phyloP scores from a whole-genome alignment of 2,888 invertebrate species.

The Drosophila hawaiiensis region DNA sequence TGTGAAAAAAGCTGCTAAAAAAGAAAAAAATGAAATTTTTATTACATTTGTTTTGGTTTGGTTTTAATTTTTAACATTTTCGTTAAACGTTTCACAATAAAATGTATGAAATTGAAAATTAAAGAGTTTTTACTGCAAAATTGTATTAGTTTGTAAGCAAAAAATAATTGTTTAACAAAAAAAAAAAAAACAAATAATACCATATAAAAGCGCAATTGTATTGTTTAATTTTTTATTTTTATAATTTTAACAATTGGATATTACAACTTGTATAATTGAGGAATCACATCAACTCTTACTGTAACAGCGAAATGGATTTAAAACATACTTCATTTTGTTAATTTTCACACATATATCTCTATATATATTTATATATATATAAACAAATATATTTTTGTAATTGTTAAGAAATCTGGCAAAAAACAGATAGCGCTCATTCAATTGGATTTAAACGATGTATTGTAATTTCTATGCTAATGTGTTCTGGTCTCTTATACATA shows the following conservation, averaged over 20 bases:
- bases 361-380: not conserved
- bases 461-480: conserved; percentile 34
- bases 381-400: conserved; percentile 26
- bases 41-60: conserved; percentile 59
- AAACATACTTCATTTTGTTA: conserved; percentile 19
- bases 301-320: conserved; percentile 29
- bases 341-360: conserved; percentile 6
- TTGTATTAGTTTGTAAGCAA: conserved; percentile 59
- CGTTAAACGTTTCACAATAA: conserved; percentile 50
- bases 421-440: conserved; percentile 19
- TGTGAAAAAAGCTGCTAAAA: conserved; percentile 60
- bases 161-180: conserved; percentile 19
- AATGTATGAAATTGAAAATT: conserved; percentile 4
- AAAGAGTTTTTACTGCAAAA: conserved; percentile 29
- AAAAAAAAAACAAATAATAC: conserved; percentile 19
- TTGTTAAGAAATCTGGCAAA: conserved; percentile 37
- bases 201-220: conserved; percentile 6
- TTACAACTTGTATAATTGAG: conserved; percentile 15
- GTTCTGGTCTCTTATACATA: conserved; percentile 39
- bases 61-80: conserved; percentile 59
- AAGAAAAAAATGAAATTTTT: conserved; percentile 30
- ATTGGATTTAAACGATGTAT: conserved; percentile 28
- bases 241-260: conserved; percentile 55
- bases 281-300: conserved; percentile 11
- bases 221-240: conserved; percentile 21